phyloP scores from a whole-genome alignment of 1,140 invertebrate genomes.

The Heliconius nattereri region DNA sequence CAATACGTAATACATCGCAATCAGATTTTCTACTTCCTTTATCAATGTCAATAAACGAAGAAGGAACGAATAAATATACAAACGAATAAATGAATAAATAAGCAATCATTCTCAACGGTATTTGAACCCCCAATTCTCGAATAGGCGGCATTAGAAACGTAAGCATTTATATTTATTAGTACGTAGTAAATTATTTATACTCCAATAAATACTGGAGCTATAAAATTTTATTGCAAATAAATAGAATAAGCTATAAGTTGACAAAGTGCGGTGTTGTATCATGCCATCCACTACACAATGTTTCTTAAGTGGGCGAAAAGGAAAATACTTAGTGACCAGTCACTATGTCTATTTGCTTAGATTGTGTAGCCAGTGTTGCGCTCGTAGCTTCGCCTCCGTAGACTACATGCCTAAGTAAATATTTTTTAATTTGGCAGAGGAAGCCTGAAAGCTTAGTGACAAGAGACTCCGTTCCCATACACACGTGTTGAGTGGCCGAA shows the following conservation, averaged over 20 bases:
- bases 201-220: not conserved
- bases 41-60: not conserved
- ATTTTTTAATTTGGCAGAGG: too few species aligned
- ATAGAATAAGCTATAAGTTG: not conserved
- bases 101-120: not conserved
- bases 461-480: too few species aligned
- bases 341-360: too few species aligned
- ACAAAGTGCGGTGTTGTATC: not conserved
- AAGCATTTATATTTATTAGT: slow-evolving; percentile 2
- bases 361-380: not conserved
- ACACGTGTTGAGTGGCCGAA: too few species aligned
- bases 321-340: too few species aligned
- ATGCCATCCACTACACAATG: not conserved
- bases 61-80: not conserved
- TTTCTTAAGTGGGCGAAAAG: too few species aligned
- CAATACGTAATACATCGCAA: too few species aligned
- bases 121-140: slow-evolving; percentile 4
- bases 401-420: too few species aligned
- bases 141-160: not conserved
- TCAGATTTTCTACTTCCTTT: too few species aligned
- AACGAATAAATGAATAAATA: not conserved
- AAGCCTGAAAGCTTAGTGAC: too few species aligned
- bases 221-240: slow-evolving; percentile 9
- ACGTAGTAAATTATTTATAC: slow-evolving; percentile 6
- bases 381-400: too few species aligned